phyloP scores from a whole-genome alignment of 2,797 vertebrate genomes.

The Malurus splendens region DNA sequence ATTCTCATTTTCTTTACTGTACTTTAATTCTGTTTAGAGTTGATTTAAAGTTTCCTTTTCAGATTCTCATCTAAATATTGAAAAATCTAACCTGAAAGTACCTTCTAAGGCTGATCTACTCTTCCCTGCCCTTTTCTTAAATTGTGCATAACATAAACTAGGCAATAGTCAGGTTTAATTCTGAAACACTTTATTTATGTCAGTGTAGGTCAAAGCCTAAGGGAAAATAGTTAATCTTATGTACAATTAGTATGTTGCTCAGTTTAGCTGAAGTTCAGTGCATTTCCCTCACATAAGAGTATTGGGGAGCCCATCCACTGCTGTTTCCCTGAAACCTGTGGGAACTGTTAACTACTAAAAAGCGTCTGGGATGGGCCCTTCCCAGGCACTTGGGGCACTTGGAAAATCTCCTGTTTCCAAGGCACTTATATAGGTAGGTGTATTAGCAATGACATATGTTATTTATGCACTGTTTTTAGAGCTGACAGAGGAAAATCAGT shows the following conservation, averaged over 20 bases:
- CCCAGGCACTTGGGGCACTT: fast-evolving
- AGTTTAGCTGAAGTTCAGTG: not conserved
- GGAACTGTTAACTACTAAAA: not conserved
- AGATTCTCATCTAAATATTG: not conserved
- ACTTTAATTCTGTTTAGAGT: not conserved
- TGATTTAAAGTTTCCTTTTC: constrained; percentile 11
- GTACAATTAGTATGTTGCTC: not conserved
- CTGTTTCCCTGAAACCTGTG: not conserved
- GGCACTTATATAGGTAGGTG: not conserved
- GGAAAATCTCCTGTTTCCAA: not conserved
- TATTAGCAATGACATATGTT: not conserved
- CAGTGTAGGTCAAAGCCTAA: not conserved
- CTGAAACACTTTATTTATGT: not conserved
- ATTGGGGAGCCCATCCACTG: not conserved
- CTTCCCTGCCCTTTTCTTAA: not conserved
- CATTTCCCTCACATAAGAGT: not conserved
- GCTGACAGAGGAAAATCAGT: not conserved
- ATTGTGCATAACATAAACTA: not conserved
- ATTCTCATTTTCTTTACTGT: not conserved
- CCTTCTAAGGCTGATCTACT: not conserved
- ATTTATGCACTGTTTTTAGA: not conserved
- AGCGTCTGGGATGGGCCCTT: not conserved
- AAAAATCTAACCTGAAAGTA: not conserved
- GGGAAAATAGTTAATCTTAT: not conserved
- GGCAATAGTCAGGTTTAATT: not conserved